Base-by-base conservation (phyloP, 2,888 invertebrate species). In the Mactromeris polynyma region DNA sequence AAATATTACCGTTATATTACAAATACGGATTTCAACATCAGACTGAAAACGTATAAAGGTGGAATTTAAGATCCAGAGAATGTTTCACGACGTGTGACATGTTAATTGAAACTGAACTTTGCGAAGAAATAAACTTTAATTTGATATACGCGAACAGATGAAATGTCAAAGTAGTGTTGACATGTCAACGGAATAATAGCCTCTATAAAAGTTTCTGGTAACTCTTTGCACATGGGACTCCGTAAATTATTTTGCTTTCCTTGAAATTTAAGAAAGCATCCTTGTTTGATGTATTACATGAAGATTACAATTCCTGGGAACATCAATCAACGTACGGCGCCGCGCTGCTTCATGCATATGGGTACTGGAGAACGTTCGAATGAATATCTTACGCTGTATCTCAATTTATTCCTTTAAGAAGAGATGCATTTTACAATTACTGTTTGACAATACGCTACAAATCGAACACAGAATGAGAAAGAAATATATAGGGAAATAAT, bases 41-140 rank as follows among this genome's bases (percentile, higher is more conserved):
- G 73, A 73, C 31, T 9, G 58, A 73, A 36, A 69, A 31, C 17
- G 33, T 36, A 73, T 73, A 33, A 73, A 73, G 33, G 73, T 73
- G 31, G 19, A 73, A 73, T 73, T 73, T 73, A 73, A 73, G 64
- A 77, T 36, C 54, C 9, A 26, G 21, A 40, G 77, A 84, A 84
- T 46, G 14, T 77, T 77, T 78, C 51, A 78, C 46, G 84, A 82
- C 26, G 80, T 87, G 87, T 83, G 82, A 83, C 79, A 33, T 42
- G 58, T 87, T 87, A 87, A 90, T 87, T 80, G 69, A 85, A 87
- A 31, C 58, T 83, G 87, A 87, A 90, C 79, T 79, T 82, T 80
- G 80, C 83, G 79, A 81, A 79, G 90, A 88, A 88, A 90, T 88
- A 90, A 90, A 90, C 90, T 81, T 84, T 88, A 85, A 90, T 90